Evolutionary conservation across 2,797 vertebrate genomes (phyloP), one percentile per base, ranked within the genome.

Genomic region (Choloepus didactylus): DNA sequence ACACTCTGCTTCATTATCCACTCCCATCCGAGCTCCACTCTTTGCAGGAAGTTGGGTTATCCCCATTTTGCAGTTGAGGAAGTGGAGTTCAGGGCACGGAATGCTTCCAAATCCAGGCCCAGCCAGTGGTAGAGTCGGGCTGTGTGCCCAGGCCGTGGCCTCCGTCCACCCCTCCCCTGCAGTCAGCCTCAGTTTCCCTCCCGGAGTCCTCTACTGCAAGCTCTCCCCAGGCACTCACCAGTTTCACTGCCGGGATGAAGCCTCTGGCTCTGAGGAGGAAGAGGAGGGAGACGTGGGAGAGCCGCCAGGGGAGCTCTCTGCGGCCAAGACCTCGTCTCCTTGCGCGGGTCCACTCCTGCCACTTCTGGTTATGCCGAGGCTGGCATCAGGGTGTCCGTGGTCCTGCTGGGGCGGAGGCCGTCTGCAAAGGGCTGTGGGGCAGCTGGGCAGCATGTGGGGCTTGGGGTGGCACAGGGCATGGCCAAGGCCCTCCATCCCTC

Each of bases 171-270:
- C 60, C 27, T 38, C 6, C 15, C 75, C 31, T 12, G 19, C 12
- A 41, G 9, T 6, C 0, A 0, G 29, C 49, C 5, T 1, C 56
- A 2, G 54, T 15, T 10, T 12, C 9, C 9, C n/a, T 4, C 69
- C 6, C 1, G 0, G 0, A 38, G 4, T 11, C 54, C 18, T 1
- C 0, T 2, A 15, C 46, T 35, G 19, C 3, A 8, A 7, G 38
- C 49, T 18, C 0, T 0, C 5, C 12, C 41, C 2, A 6, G 41
- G 51, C 10, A 6, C 14, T 18, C 1, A 0, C 25, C 10, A 1
- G 1, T 15, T 25, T 46, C 59, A 66, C 72, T 18, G 38, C 69
- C 27, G 5, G 23, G 29, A 7, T 5, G 10, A 16, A 19, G 6
- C 46, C n/a, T 70, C 16, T 31, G 18, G 56, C 15, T 31, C 56